Conservation (phyloP, 2,888 invertebrate species). For the Leucania comma region DNA sequence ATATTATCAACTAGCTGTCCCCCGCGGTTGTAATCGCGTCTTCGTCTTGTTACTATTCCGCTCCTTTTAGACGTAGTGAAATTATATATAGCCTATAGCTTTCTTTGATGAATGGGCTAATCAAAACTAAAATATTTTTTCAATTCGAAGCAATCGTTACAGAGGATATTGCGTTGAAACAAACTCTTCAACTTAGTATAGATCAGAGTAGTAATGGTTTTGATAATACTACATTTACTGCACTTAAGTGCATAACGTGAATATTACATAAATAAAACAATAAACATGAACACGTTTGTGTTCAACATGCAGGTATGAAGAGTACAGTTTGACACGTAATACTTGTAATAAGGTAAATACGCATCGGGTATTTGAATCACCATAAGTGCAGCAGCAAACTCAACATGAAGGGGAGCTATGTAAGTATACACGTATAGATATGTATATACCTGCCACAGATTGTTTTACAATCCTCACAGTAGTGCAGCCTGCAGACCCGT, state of each 20-base stretch:
- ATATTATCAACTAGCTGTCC: conserved; percentile 30
- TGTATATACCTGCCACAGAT: conserved; percentile 45
- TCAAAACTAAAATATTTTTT: no score
- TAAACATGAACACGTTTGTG: conserved; percentile 50
- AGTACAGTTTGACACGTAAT: conserved; percentile 70
- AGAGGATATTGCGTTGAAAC: no score
- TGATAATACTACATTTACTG: conserved; percentile 44
- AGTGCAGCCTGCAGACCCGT: conserved; percentile 41
- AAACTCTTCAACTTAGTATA: no score
- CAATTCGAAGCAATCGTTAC: no score
- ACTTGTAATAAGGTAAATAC: conserved; percentile 76
- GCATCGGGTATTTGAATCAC: conserved; percentile 73
- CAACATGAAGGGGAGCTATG: conserved; percentile 55
- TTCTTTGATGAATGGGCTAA: no score
- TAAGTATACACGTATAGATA: conserved; percentile 17
- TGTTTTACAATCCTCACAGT: conserved; percentile 50
- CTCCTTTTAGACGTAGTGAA: no score
- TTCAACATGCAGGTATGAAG: conserved; percentile 31
- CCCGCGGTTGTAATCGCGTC: no score
- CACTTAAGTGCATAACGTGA: conserved; percentile 33
- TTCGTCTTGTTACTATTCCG: no score
- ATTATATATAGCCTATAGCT: no score
- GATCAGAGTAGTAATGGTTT: conserved; percentile 29
- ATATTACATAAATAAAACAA: conserved; percentile 61
- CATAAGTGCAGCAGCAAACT: conserved; percentile 74